These are phyloP conservation scores for Rhinichthys osculus DNA, from an alignment of 2,797 vertebrate genomes.

Conservation along the genomic window DNA sequence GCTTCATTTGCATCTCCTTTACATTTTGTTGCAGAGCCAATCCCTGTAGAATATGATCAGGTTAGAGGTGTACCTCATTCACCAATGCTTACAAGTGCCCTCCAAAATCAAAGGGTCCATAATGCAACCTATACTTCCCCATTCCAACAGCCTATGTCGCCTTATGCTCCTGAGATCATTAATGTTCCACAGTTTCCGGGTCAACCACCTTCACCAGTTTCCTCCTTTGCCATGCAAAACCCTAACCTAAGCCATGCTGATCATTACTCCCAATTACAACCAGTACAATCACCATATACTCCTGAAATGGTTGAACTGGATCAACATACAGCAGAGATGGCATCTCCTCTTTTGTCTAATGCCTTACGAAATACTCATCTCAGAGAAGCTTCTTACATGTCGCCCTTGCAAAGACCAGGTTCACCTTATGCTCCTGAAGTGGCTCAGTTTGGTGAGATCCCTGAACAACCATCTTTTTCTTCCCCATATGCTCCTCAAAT, in stretches of 20 bases:
- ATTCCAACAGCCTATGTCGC: slow-evolving; percentile 62
- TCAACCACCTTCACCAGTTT: slow-evolving; percentile 62
- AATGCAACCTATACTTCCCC: slow-evolving; percentile 61
- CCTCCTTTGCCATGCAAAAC: slow-evolving; percentile 68
- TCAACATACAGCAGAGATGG: slow-evolving; percentile 64
- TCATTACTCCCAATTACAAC: slow-evolving; percentile 66
- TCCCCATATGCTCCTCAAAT: slow-evolving; percentile 51
- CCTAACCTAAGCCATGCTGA: slow-evolving; percentile 64
- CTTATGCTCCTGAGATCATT: slow-evolving; percentile 60
- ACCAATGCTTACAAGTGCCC: slow-evolving; percentile 49
- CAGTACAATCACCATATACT: slow-evolving; percentile 50
- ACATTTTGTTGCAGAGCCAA: not conserved
- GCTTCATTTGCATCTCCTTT: slow-evolving; percentile 36
- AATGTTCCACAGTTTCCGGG: slow-evolving; percentile 37
- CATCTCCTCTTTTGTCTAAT: slow-evolving; percentile 70
- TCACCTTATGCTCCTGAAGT: slow-evolving; percentile 49
- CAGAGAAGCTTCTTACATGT: slow-evolving; percentile 57
- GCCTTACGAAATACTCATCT: slow-evolving; percentile 77
- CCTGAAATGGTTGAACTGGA: slow-evolving; percentile 28
- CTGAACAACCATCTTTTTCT: slow-evolving; percentile 42
- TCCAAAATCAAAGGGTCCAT: slow-evolving; percentile 56
- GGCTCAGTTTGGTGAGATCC: slow-evolving; percentile 35
- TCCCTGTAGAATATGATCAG: slow-evolving; percentile 42
- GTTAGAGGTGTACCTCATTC: slow-evolving; percentile 50
- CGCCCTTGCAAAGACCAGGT: slow-evolving; percentile 68